Evolutionary conservation across 2,797 vertebrate genomes (phyloP), one percentile per base, ranked within the genome.

Genomic region (Cryptoprocta ferox): DNA sequence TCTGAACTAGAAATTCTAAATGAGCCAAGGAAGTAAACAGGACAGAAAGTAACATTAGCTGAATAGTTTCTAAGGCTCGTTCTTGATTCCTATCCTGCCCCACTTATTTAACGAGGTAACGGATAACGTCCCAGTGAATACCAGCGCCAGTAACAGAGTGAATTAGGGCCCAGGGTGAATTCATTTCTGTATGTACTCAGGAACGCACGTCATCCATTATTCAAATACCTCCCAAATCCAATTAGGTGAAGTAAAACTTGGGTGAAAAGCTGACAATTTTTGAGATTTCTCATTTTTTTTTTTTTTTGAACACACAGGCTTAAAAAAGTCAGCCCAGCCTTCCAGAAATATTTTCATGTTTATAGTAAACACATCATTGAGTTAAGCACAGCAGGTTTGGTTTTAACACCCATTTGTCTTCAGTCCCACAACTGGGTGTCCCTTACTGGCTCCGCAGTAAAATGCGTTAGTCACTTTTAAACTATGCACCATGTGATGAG

Each of bases 281-380:
- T 32, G 75, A 95, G 68, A 66, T 68, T 50, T 83, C 35, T 73
- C 8, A 42, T 94, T 97, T 90, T 83, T 91, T 45, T 92, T 71
- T 92, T 71, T 90, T 81, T 88, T 65, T 91, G 96, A 75, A 81
- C 19, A 21, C 39, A 92, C 0, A 82, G 21, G 50, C 66, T n/a
- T 37, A 96, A 84, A 80, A 83, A n/a, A n/a, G 53, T 53, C 87
- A 92, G 65, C 14, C 53, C 16, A 48, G 35, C 42, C 81, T 65
- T 56, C 28, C 21, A 84, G 87, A 79, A 89, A 73, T 6, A 32
- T 8, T 50, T 86, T n/a, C 35, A 18, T n/a, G 50, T 73, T 89
- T 90, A 85, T 1, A 70, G 13, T 30, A 30, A 93, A 28, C 59
- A 68, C 32, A 39, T 70, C 32, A 1, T 19, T 79, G 83, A 81